Conservation (phyloP, 1,140 invertebrate species). For the Bombus superbus region DNA sequence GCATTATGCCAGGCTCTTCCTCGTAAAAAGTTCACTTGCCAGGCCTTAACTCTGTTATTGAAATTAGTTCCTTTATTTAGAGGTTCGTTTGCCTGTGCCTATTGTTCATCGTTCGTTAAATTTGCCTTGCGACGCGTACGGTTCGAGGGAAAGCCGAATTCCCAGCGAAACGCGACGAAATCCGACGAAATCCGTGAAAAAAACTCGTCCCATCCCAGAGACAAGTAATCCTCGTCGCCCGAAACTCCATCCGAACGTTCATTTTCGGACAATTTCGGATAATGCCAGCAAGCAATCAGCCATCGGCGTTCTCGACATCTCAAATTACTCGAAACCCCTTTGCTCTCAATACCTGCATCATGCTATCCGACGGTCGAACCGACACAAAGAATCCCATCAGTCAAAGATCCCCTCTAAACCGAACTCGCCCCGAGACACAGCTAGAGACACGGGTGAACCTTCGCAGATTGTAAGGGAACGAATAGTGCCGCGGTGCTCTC, state of each 20-base stretch:
- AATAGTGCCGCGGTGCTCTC: conserved; percentile 2
- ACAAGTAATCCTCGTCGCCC: background rate
- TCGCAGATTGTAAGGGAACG: conserved; percentile 37
- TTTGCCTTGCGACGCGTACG: background rate
- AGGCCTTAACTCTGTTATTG: background rate
- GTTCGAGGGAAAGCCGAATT: too few species aligned
- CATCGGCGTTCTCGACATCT: background rate
- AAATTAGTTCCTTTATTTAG: background rate
- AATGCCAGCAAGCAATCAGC: background rate
- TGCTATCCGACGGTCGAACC: background rate
- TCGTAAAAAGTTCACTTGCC: background rate
- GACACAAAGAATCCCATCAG: background rate
- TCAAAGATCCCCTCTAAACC: background rate
- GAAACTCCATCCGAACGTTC: background rate
- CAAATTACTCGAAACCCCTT: conserved; percentile 5
- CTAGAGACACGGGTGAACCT: conserved; percentile 25
- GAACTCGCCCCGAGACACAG: background rate
- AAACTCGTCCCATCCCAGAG: background rate
- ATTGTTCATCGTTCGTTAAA: background rate
- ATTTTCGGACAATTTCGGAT: background rate
- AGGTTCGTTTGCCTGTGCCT: background rate
- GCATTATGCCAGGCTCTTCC: background rate
- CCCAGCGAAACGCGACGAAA: background rate
- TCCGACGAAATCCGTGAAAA: background rate
- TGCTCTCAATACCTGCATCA: conserved; percentile 4